Percentiles rank a stretch among this genome's conserved stretches.
Evolutionary conservation across 2,113 vertebrate genomes (phyloP).

Genomic region (Heterotis niloticus): DNA sequence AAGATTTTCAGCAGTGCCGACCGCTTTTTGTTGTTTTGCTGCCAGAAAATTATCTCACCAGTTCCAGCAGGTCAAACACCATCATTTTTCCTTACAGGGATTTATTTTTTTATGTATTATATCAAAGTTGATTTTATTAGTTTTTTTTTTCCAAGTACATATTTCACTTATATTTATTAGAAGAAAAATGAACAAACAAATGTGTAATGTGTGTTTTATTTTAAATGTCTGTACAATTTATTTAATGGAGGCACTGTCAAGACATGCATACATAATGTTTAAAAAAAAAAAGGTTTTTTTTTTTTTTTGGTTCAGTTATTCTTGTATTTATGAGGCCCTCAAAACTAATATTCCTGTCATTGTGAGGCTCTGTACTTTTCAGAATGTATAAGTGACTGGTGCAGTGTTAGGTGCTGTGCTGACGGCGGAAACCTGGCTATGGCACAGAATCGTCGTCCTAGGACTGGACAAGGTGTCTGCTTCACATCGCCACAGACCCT

Average conservation of each 20-base stretch:
- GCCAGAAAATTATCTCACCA: neutral
- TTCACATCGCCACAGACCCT: neutral
- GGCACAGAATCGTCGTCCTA: neutral
- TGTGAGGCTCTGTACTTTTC: too few relatives aligned
- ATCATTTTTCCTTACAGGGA: neutral
- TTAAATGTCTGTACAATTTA: neutral
- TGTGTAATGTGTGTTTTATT: conserved; percentile 1
- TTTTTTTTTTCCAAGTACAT: conserved; percentile 8
- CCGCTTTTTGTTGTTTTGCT: neutral
- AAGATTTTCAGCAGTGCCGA: too few relatives aligned
- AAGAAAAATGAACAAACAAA: conserved; percentile 6
- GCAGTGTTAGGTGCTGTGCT: neutral
- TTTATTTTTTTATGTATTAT: conserved; percentile 9
- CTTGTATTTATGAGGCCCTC: neutral
- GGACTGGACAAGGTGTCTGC: neutral
- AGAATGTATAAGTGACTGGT: too few relatives aligned
- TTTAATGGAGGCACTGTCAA: conserved; percentile 1
- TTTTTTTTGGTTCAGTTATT: neutral
- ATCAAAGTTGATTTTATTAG: neutral
- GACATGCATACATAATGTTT: too few relatives aligned
- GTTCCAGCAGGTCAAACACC: neutral
- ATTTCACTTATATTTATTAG: conserved; percentile 22
- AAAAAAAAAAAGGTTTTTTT: too few relatives aligned
- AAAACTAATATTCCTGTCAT: neutral
- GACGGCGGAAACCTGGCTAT: neutral